Evolutionary conservation across 2,797 vertebrate species (phyloP).

Genomic region (Nasua narica): DNA sequence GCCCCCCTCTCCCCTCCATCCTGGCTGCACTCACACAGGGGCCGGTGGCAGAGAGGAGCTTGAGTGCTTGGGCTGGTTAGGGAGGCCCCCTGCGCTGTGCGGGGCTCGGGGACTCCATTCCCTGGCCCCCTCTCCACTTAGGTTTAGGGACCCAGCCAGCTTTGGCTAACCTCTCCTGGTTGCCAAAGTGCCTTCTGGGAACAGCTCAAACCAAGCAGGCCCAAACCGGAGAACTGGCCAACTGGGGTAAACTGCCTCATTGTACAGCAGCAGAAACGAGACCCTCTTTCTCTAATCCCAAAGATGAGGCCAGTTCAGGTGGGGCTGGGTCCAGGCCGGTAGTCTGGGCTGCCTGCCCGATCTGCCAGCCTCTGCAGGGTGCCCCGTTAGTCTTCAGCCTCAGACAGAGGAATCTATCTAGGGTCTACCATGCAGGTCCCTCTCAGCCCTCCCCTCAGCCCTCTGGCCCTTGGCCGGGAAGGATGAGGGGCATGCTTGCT

Average conservation of each 20-base stretch:
- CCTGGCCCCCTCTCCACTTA: neutral
- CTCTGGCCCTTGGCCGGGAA: neutral
- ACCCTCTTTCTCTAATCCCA: neutral
- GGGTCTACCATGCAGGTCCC: neutral
- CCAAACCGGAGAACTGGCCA: neutral
- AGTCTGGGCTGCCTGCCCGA: neutral
- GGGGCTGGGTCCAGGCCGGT: rapidly evolving
- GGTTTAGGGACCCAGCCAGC: neutral
- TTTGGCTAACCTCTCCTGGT: neutral
- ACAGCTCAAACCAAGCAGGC: neutral
- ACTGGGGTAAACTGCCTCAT: neutral
- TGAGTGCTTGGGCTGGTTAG: neutral
- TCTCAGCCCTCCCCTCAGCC: neutral
- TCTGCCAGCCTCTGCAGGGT: neutral
- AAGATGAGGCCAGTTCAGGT: neutral
- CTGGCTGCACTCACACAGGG: neutral
- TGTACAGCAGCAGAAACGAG: neutral
- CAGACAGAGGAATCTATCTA: too few relatives aligned
- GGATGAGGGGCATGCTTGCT: rapidly evolving
- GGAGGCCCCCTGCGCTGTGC: neutral
- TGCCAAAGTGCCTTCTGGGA: neutral
- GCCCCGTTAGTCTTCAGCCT: neutral
- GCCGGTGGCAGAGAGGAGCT: neutral
- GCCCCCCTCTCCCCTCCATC: neutral
- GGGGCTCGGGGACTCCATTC: neutral